Evolutionary conservation across 2,888 invertebrate species (phyloP).

Genomic region (Hydrotaea cyrtoneurina): DNA sequence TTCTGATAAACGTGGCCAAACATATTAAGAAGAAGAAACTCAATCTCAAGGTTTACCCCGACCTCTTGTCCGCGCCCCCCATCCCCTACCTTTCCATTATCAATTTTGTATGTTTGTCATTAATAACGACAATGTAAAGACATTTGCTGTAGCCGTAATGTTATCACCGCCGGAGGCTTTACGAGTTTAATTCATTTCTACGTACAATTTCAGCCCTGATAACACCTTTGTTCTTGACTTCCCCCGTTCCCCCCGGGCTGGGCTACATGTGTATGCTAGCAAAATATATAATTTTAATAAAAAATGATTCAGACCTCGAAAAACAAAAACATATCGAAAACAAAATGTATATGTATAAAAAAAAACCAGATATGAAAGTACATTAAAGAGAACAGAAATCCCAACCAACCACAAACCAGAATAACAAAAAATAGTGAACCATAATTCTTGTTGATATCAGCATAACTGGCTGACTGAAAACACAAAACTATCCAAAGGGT

Average conservation of each 20-base stretch:
- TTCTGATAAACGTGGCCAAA: too few relatives aligned
- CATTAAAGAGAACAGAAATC: constrained; percentile 39
- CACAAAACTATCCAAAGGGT: background rate
- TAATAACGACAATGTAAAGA: background rate
- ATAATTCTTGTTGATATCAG: constrained; percentile 56
- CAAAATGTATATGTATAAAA: constrained; percentile 13
- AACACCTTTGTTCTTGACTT: constrained; percentile 53
- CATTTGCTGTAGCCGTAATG: background rate
- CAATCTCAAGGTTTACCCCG: too few relatives aligned
- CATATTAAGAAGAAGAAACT: too few relatives aligned
- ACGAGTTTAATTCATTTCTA: constrained; percentile 49
- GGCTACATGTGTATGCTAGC: background rate
- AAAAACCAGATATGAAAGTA: constrained; percentile 40
- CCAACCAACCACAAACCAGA: constrained; percentile 50
- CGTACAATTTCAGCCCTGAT: constrained; percentile 37
- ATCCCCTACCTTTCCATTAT: too few relatives aligned
- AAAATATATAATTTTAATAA: background rate
- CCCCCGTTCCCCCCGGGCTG: too few relatives aligned
- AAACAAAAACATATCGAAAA: constrained; percentile 52
- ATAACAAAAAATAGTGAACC: background rate
- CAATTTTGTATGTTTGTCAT: too few relatives aligned
- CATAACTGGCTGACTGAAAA: constrained; percentile 8
- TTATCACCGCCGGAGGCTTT: constrained; percentile 47
- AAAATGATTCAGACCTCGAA: background rate
- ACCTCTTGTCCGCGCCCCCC: too few relatives aligned